Evolutionary conservation across 1,140 invertebrate species (phyloP), one percentile per base, ranked within the genome.

Genomic region (Lasioglossum baleicum): DNA sequence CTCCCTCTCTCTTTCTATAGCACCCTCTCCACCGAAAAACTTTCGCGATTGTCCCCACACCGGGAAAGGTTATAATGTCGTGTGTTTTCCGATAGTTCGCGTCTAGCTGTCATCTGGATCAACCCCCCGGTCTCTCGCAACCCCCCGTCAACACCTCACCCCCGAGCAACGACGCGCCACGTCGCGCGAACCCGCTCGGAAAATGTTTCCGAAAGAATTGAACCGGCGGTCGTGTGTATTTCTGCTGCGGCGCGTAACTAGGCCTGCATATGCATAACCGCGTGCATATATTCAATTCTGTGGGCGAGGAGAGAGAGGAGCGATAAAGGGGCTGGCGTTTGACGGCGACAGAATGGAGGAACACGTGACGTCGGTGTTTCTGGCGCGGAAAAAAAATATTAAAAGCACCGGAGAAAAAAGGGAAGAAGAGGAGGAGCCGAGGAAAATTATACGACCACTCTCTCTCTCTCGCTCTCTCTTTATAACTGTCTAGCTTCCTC

Each of bases 261-360:
- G 67, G 65, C 40, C 40, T 81, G 78, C 81, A 83, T 79, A 67
- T 79, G 69, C 68, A 83, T 82, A 66, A 13, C 75, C 31, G 56
- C 63, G 44, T 70, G 81, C 75, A 84, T 76, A 84, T 58, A 81
- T 51, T 80, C 68, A 64, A 81, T 84, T 81, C 78, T 76, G 68
- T 58, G 76, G 84, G 84, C 80, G 78, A 67, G 61, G 42, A 74
- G 77, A 84, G 83, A 56, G 83, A 17, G 10, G 40, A 68, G 20
- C 60, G 53, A 74, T 42, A 78, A 58, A 83, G 48, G 63, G 44
- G 64, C 20, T 26, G 79, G 35, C 68, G 63, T 64, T 80, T 75
- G 48, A 74, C 58, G 71, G 58, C 40, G 75, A 35, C 64, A 75
- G 70, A 75, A 42, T 44, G 31, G 51, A n/a, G n/a, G 56, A 60